Base-by-base conservation (phyloP, 2,888 invertebrate genomes). In the Zygogramma bicolorata region DNA sequence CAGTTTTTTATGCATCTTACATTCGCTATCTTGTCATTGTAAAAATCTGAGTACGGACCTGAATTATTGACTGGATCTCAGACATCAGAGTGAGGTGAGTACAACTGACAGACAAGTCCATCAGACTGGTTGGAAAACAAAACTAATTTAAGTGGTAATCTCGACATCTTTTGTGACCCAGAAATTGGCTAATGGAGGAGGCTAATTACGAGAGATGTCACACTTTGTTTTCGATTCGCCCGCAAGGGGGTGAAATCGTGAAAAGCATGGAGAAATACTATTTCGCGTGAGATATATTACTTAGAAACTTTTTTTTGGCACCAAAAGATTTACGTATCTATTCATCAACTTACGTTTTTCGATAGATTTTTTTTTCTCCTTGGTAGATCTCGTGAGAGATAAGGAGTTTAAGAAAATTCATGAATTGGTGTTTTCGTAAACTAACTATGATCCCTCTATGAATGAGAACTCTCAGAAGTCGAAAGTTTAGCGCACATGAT, bases 121-220 rank as follows among this genome's bases (percentile, higher is more conserved):
- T 67, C 38, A 65, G 65, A 40, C 13, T 34, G 20, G 29, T 46
- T 42, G 42, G 60, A 65, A 68, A 68, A 65, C 61, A 65, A 68
- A 65, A 68, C 65, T 72, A 72, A 72, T 72, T 68, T 61, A 72
- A 68, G 68, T 72, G 61, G 65, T 60, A 68, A 59, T 61, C 46
- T 60, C 27, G 31, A 68, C 58, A 63, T 71, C 68, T 61, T 68
- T 63, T 65, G 57, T 58, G 53, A 68, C 49, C 70, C 49, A 58
- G 65, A 29, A 68, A 53, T 63, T 60, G 59, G 62, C 29, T 27
- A 38, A 29, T 49, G 63, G 60, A 46, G 31, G 31, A 49, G 29
- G 42, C 59, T 34, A 66, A 65, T 66, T 58, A 29, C 57, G 46
- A 63, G 63, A 59, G 57, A 67, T 63, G 67, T 68, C 67, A 59